Evolutionary conservation across 2,888 invertebrate genomes (phyloP).

Genomic region (Cantharis rufa): DNA sequence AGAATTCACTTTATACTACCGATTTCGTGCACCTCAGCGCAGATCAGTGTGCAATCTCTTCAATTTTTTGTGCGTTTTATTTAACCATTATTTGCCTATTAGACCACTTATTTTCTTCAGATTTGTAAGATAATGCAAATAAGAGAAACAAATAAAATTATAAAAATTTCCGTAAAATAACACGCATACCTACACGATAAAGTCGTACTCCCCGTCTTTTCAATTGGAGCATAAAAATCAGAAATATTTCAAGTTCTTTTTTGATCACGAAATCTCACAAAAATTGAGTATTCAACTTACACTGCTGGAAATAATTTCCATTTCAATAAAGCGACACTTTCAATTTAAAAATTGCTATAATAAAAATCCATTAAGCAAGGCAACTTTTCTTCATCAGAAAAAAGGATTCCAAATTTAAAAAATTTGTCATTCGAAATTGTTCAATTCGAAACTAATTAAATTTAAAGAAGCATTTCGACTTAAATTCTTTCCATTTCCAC

Average conservation of each 20-base stretch:
- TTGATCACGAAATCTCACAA: not conserved
- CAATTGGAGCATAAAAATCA: not conserved
- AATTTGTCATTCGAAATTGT: not conserved
- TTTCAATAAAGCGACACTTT: not conserved
- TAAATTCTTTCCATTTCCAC: not conserved
- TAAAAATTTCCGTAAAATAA: no score
- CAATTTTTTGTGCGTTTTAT: no score
- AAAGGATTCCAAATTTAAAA: not conserved
- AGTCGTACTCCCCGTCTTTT: no score
- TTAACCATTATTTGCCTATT: no score
- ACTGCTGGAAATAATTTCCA: not conserved
- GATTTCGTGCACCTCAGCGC: no score
- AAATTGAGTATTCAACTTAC: not conserved
- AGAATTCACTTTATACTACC: no score
- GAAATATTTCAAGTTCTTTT: not conserved
- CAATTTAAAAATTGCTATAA: not conserved
- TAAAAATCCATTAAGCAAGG: not conserved
- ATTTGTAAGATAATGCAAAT: no score
- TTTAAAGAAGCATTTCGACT: not conserved
- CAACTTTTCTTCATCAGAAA: no score
- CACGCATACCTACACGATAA: not conserved
- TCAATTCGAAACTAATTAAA: not conserved
- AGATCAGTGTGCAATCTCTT: no score
- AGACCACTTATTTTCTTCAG: no score
- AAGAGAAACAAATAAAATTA: no score